Evolutionary conservation across 1,140 invertebrate species (phyloP).

Genomic region (Copidosoma floridanum): DNA sequence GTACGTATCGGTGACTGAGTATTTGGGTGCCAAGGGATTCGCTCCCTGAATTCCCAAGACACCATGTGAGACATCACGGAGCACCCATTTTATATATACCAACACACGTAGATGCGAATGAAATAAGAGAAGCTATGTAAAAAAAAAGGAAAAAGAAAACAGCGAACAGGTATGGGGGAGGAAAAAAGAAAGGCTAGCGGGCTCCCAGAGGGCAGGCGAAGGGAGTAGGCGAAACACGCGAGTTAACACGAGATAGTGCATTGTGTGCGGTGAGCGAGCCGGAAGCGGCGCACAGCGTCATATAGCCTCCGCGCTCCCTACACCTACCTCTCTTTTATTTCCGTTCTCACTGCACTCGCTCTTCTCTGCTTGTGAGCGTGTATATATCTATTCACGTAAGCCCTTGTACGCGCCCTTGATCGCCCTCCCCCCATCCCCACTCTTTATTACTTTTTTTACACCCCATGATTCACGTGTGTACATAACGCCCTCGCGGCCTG

Average conservation of each 20-base stretch:
- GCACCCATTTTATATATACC: not conserved
- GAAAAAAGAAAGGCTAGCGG: not conserved
- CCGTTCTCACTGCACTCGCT: slow-evolving; percentile 49
- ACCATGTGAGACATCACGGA: no score
- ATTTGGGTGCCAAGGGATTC: no score
- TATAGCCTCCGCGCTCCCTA: slow-evolving; percentile 46
- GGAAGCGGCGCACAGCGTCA: slow-evolving; percentile 55
- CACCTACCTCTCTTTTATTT: slow-evolving; percentile 54
- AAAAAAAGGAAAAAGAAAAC: not conserved
- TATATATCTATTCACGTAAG: not conserved
- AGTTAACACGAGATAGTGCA: slow-evolving; percentile 51
- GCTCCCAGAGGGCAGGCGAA: slow-evolving; percentile 27
- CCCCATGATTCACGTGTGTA: no score
- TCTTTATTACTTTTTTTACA: no score
- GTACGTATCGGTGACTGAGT: no score
- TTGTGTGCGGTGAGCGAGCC: slow-evolving; percentile 57
- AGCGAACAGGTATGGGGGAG: not conserved
- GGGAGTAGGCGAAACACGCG: slow-evolving; percentile 40
- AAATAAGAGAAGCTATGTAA: not conserved
- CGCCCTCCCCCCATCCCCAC: no score
- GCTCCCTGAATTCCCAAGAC: no score
- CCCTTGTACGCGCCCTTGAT: no score
- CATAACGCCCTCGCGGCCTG: no score
- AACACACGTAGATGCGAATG: not conserved
- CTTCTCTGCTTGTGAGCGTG: slow-evolving; percentile 39